Percentiles rank a stretch among this genome's conserved stretches.
phyloP scores from a whole-genome alignment of 2,797 vertebrate species.

The Melanitta fusca region DNA sequence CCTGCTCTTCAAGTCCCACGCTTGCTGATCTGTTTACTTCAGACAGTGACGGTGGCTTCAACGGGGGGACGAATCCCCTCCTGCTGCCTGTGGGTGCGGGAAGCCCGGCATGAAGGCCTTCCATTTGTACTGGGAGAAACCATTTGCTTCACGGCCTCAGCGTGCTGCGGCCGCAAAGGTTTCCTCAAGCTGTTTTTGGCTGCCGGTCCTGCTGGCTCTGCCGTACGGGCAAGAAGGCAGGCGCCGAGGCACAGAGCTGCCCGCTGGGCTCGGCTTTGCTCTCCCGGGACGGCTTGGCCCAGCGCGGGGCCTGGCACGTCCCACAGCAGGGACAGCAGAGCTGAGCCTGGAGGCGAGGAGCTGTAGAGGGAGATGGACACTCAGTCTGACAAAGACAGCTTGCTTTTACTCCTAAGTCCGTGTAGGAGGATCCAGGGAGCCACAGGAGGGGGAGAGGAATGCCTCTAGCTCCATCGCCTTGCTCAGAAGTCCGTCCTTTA shows the following conservation, averaged over 20 bases:
- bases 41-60: background rate
- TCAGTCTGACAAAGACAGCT: background rate
- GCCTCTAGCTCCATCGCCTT: background rate
- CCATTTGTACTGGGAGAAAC: background rate
- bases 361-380: background rate
- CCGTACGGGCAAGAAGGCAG: background rate
- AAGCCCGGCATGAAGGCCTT: background rate
- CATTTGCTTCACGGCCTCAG: background rate
- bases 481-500: background rate
- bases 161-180: background rate
- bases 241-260: fast-evolving
- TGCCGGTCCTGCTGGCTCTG: background rate
- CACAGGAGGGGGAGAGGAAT: background rate
- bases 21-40: background rate
- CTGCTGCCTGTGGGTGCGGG: fast-evolving
- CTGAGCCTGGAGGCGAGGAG: background rate
- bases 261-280: background rate
- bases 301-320: background rate
- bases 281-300: background rate
- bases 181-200: slow-evolving; percentile 15
- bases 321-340: background rate
- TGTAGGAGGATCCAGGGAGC: background rate
- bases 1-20: background rate
- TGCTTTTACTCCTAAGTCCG: background rate
- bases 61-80: background rate